Evolutionary conservation across 2,888 invertebrate genomes (phyloP), one percentile per base, ranked within the genome.

Genomic region (Netelia virgata): DNA sequence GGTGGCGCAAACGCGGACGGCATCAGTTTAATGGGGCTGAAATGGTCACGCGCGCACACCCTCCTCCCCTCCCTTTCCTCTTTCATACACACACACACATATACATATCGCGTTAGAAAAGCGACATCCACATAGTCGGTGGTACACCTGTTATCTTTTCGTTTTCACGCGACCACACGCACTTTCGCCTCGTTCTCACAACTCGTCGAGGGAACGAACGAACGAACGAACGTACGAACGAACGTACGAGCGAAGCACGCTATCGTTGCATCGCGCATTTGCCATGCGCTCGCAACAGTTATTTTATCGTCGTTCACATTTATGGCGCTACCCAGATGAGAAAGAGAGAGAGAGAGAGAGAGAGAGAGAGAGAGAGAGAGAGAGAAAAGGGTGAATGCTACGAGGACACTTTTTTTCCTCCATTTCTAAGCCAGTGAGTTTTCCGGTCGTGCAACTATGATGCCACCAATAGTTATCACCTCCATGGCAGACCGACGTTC

Each of bases 81-180:
- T 47, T 28, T 20, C 70, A 61, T 63, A 41, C 18, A 53, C 18
- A 53, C 6, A 61, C 8, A 16, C n/a, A 36, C 23, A 70, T 18
- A 73, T 66, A 50, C 8, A 18, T 36, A 18, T 5, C 11, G 23
- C 14, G 55, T 61, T 79, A 78, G 72, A 79, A 82, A 82, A 79
- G 23, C 63, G 41, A 47, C 68, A 74, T 72, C 63, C 73, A 66
- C 73, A 36, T 64, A 72, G 79, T 20, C 50, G 36, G 47, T 41
- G 53, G 64, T 23, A 76, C 55, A 50, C 47, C 75, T 78, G 85
- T 85, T 85, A 85, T 85, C 85, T 85, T 85, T 85, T 85, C 85
- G 82, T 85, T 85, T 85, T 85, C 85, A 85, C 79, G 79, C 85
- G 85, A 85, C 82, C 79, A 85, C 85, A 85, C 85, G 85, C 85